phyloP scores from a whole-genome alignment of 2,113 vertebrate species.

The Bostrychus sinensis region DNA sequence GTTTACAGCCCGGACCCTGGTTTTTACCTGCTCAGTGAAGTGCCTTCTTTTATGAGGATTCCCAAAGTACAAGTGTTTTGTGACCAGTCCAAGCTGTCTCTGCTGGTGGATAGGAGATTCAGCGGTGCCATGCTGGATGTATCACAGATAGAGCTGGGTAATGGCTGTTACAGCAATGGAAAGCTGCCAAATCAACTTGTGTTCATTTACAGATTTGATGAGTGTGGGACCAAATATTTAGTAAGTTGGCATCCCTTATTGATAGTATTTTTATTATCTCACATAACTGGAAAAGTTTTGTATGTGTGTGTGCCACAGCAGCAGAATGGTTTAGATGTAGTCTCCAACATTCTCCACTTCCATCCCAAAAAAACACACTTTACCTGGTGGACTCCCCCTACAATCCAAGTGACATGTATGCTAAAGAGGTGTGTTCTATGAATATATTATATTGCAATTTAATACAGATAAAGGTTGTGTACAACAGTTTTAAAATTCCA shows the following conservation, averaged over 20 bases:
- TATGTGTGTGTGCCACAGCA: conserved; percentile 31
- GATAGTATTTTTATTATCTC: background rate
- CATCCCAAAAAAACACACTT: background rate
- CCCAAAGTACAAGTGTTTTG: conserved; percentile 64
- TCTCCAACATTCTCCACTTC: conserved; percentile 57
- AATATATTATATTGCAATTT: too few relatives aligned
- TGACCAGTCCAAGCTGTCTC: conserved; percentile 28
- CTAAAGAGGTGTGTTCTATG: conserved; percentile 53
- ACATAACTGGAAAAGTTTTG: background rate
- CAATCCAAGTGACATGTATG: conserved; percentile 49
- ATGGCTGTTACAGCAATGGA: conserved; percentile 57
- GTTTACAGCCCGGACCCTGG: too few relatives aligned
- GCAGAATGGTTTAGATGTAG: conserved; percentile 37
- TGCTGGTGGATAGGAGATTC: conserved; percentile 51
- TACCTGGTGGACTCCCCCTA: conserved; percentile 25
- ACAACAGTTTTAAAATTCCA: background rate
- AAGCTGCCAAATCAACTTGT: conserved; percentile 42
- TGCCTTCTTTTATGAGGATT: conserved; percentile 8
- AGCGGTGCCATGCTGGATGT: conserved; percentile 4
- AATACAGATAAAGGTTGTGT: too few relatives aligned
- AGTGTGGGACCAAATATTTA: conserved; percentile 57
- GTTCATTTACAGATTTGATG: conserved; percentile 53
- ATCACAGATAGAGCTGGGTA: conserved; percentile 49
- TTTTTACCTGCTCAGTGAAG: conserved; percentile 8
- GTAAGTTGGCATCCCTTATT: conserved; percentile 29